Conservation (phyloP, 2,113 vertebrate species). For the rat (Rattus norvegicus) region GRCr8 NC_086033.1:42662501-42663000, state of each 20-base stretch:
- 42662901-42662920: neutral
- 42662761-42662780: constrained; percentile 32
- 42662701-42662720: constrained; percentile 5
- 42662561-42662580: neutral
- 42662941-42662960: neutral
- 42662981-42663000: neutral
- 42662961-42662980: neutral
- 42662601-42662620: constrained; percentile 12
- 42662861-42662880: neutral
- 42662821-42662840: constrained; percentile 51
- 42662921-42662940: neutral
- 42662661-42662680: constrained; percentile 30
- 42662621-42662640: neutral
- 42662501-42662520: neutral
- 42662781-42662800: constrained; percentile 7
- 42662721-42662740: constrained; percentile 35
- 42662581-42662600: neutral
- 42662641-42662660: constrained; percentile 18
- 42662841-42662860: neutral
- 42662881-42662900: neutral
- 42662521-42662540: neutral
- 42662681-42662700: neutral
- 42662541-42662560: constrained; percentile 1
- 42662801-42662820: constrained; percentile 45
- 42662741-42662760: constrained; percentile 31